Base-by-base conservation (phyloP, 2,797 vertebrate species). In the Labeo calbasu region DNA sequence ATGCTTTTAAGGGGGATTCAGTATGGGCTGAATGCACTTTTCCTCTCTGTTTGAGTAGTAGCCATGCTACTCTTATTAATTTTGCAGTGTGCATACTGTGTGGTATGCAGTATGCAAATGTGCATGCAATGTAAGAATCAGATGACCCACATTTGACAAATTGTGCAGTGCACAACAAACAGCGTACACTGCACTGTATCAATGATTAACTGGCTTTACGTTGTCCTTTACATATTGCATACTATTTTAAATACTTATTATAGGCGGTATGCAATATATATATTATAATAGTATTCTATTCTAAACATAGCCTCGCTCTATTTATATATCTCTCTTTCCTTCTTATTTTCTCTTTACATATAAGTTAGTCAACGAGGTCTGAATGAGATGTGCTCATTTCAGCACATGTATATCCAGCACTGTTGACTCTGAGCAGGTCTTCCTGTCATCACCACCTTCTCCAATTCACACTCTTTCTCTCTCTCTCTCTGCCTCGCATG, bases 391-490 rank as follows among this genome's bases (percentile, higher is more conserved):
- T 40, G 25, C n/a, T 71, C 21, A 53, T 82, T 73, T 73, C 57
- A 73, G 25, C 5, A 14, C 36, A 11, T 82, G 55, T 75, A 36
- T 51, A 23, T 51, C 15, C 48, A 3, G 59, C 14, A 19, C 50
- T 57, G 28, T 69, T 55, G 28, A 68, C 65, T 53, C 19, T n/a
- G 36, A 59, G 51, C 66, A 71, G 57, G 15, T 46, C 36, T 40
- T 32, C 10, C 70, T 40, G 48, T 53, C 81, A 75, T 65, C 77
- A 79, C 23, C 61, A 79, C 63, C 51, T 65, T 84, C 65, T 70
- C 77, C 50, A 70, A 80, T 63, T 53, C 69, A 43, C 76, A 81
- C 68, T 68, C 78, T 87, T 86, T 89, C 61, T 23, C 85, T 88
- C 83, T 68, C 72, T 65, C 72, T 66, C 68, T 79, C 70, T 68